These are phyloP conservation scores for Trematocara variabile DNA, from an alignment of 2,113 vertebrate genomes.

Conservation along the genomic window DNA sequence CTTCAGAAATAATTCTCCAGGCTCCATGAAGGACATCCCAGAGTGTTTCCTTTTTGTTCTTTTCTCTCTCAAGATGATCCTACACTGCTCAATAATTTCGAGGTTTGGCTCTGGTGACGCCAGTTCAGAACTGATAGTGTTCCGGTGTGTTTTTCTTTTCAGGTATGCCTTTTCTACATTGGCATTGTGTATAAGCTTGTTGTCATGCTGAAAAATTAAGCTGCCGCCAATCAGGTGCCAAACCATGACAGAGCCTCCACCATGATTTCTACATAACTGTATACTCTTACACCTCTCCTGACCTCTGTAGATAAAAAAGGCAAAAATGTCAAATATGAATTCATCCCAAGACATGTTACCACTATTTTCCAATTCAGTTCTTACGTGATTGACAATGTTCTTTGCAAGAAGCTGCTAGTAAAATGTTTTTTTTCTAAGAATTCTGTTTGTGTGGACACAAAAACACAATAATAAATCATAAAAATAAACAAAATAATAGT, in stretches of 20 bases:
- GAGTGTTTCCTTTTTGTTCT: not conserved
- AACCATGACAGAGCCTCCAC: not conserved
- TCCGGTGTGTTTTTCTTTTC: not conserved
- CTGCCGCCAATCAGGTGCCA: not conserved
- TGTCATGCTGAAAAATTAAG: not conserved
- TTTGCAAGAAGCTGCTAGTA: not conserved
- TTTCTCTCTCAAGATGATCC: not conserved
- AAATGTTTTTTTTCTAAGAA: not conserved
- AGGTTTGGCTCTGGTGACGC: not conserved
- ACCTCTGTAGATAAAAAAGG: not conserved
- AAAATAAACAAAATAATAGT: not conserved
- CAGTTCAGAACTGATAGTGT: not conserved
- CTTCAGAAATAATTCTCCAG: not conserved
- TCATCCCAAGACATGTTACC: not conserved
- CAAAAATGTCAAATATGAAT: not conserved
- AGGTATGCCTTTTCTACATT: not conserved
- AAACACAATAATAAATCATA: not conserved
- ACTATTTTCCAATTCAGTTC: not conserved
- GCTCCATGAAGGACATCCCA: not conserved
- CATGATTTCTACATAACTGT: not conserved
- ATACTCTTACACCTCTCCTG: not conserved
- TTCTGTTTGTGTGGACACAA: not conserved
- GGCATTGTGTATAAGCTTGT: not conserved
- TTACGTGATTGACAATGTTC: not conserved
- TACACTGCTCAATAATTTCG: not conserved